phyloP scores from a whole-genome alignment of 2,797 vertebrate genomes.

The Halcyon chelicuti region DNA sequence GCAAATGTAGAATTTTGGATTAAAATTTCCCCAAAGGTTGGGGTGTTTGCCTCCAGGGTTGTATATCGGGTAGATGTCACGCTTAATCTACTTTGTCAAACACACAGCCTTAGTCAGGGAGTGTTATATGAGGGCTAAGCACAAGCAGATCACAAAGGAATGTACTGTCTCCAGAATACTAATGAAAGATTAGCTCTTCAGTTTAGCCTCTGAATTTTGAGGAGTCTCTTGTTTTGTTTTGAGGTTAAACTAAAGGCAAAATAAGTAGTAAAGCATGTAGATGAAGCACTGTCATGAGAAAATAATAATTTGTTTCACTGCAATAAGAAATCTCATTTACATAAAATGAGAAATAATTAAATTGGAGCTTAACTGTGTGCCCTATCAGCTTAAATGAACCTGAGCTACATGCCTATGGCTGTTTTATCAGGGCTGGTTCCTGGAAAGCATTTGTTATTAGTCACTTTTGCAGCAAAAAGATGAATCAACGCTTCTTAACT shows the following conservation, averaged over 20 bases:
- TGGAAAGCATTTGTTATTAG: conserved; percentile 39
- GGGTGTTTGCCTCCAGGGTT: background rate
- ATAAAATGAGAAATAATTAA: conserved; percentile 64
- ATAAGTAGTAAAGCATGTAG: background rate
- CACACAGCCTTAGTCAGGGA: background rate
- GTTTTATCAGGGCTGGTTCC: conserved; percentile 18
- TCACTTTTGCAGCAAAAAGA: conserved; percentile 9
- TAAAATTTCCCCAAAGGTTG: background rate
- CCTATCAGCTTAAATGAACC: conserved; percentile 58
- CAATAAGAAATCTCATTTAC: conserved; percentile 45
- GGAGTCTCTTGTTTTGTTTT: background rate
- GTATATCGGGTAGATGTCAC: background rate
- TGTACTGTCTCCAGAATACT: background rate
- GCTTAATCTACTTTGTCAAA: background rate
- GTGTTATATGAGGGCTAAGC: background rate
- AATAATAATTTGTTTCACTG: conserved; percentile 23
- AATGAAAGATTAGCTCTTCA: background rate
- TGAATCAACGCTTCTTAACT: background rate
- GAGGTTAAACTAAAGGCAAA: conserved; percentile 10
- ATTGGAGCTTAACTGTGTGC: conserved; percentile 39
- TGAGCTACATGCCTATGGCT: background rate
- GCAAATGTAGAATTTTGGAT: background rate
- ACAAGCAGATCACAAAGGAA: background rate
- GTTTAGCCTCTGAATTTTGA: conserved; percentile 21
- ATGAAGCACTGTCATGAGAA: conserved; percentile 29